Conservation (phyloP, 2,797 vertebrate species). For the Oryzias sinensis region DNA sequence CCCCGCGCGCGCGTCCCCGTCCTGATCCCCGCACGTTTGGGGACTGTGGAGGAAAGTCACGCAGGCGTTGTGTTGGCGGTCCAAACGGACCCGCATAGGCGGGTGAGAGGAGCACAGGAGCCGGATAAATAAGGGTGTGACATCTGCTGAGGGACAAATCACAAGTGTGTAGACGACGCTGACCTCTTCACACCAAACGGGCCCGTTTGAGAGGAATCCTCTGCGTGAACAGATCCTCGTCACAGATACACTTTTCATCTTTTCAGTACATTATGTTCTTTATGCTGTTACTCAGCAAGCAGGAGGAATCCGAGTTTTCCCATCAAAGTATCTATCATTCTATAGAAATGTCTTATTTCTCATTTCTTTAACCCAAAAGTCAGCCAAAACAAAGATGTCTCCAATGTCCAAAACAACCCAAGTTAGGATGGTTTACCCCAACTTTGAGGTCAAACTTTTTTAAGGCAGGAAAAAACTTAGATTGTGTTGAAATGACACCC, state of each 20-base stretch:
- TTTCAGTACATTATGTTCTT: conserved; percentile 11
- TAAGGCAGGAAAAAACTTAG: too few species aligned
- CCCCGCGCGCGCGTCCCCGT: conserved; percentile 19
- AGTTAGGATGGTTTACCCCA: too few species aligned
- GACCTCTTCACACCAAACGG: background rate
- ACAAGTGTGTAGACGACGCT: conserved; percentile 1
- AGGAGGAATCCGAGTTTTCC: background rate
- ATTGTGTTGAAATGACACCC: too few species aligned
- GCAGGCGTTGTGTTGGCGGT: background rate
- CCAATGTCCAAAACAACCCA: too few species aligned
- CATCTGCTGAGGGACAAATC: conserved; percentile 16
- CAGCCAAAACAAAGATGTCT: too few species aligned
- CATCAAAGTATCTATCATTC: too few species aligned
- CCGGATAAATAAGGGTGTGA: conserved; percentile 14
- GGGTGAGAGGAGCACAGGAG: conserved; percentile 11
- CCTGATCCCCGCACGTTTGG: background rate
- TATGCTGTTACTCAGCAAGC: background rate
- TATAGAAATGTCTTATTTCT: background rate
- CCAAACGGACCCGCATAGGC: background rate
- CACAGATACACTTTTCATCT: background rate
- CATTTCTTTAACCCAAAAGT: background rate
- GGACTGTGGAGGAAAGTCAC: background rate
- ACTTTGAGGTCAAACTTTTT: too few species aligned
- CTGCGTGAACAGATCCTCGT: background rate
- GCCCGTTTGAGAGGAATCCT: background rate